Evolutionary conservation across 2,113 vertebrate species (phyloP).

Genomic region (Grallaria varia): DNA sequence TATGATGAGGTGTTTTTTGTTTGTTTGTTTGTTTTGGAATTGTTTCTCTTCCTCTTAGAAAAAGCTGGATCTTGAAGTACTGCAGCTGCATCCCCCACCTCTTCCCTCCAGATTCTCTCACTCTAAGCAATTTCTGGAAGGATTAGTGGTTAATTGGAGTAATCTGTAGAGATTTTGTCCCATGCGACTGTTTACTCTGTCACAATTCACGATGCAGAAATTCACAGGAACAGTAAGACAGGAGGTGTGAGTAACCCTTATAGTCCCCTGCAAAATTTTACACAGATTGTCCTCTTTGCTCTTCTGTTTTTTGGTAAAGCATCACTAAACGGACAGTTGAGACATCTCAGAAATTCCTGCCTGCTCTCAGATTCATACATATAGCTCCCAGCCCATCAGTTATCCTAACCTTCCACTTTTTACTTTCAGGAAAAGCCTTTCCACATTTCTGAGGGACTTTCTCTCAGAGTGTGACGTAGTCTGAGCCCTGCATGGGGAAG

Average conservation of each 20-base stretch:
- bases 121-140: neutral
- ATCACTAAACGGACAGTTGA: neutral
- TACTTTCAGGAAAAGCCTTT: neutral
- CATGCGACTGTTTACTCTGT: neutral
- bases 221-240: neutral
- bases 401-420: neutral
- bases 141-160: neutral
- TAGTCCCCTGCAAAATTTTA: neutral
- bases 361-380: neutral
- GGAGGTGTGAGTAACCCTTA: neutral
- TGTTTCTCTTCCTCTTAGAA: neutral
- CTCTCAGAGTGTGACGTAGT: neutral
- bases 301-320: neutral
- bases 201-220: neutral
- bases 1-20: fast-evolving
- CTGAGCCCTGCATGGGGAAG: fast-evolving
- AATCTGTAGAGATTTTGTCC: neutral
- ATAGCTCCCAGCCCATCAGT: neutral
- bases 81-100: neutral
- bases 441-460: neutral
- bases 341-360: neutral
- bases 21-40: neutral
- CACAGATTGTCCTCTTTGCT: neutral
- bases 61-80: neutral
- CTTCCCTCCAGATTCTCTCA: neutral